Evolutionary conservation across 2,888 invertebrate genomes (phyloP).

Genomic region (Archaeoteleia sp.): DNA sequence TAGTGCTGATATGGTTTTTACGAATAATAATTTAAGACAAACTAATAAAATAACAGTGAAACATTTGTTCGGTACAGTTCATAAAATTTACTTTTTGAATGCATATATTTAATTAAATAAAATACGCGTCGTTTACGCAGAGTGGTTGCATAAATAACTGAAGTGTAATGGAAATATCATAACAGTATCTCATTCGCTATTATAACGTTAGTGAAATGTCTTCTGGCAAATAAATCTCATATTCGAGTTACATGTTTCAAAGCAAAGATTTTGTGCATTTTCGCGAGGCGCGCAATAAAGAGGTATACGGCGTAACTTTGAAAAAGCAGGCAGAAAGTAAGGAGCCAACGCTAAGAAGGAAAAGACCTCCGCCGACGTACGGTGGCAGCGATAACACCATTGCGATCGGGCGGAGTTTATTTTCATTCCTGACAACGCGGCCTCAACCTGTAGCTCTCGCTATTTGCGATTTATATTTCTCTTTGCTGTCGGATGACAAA

Average conservation of each 20-base stretch:
- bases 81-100: too few species aligned
- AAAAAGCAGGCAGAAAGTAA: constrained; percentile 28
- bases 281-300: constrained; percentile 30
- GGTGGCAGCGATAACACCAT: constrained; percentile 43
- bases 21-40: too few species aligned
- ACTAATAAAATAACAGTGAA: too few species aligned
- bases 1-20: too few species aligned
- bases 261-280: constrained; percentile 26
- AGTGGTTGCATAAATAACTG: not conserved
- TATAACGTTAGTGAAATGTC: constrained; percentile 29
- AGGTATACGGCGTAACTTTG: constrained; percentile 14
- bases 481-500: constrained; percentile 50
- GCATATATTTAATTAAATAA: too few species aligned
- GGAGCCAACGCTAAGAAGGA: constrained; percentile 34
- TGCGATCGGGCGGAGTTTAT: constrained; percentile 48
- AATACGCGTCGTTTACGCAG: not conserved
- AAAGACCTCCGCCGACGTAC: constrained; percentile 28
- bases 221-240: constrained; percentile 16
- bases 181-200: constrained; percentile 4
- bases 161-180: not conserved
- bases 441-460: constrained; percentile 48
- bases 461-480: constrained; percentile 49
- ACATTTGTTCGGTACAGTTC: too few species aligned
- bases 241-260: constrained; percentile 22
- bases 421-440: constrained; percentile 47